Evolutionary conservation across 2,797 vertebrate species (phyloP), one percentile per base, ranked within the genome.

Genomic region (Sphaeramia orbicularis): DNA sequence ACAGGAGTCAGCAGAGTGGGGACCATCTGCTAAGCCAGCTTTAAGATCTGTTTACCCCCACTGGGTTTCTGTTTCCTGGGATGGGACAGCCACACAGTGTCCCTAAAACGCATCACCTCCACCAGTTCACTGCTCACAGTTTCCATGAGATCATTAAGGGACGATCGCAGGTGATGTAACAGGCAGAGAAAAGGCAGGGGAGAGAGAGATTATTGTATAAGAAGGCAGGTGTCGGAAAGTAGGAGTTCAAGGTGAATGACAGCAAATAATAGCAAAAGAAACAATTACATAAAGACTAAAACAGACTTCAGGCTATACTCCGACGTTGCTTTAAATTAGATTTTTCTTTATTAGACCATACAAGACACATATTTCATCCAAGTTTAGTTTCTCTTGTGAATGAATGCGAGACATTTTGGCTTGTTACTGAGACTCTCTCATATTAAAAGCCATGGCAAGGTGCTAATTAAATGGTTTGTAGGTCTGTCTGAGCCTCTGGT

Each of bases 11-110:
- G 88, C 85, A 85, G 81, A 70, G 69, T 78, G 59, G 78, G 77
- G 78, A 87, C 86, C 89, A 84, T 92, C 89, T 92, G 92, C 77
- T 89, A 80, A 84, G 86, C 71, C 78, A 74, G 76, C 75, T 83
- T 85, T 90, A 68, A 86, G 89, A 92, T 93, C 90, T 36, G 62
- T 91, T 91, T 91, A 87, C 80, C 76, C 83, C 83, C 75, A 41
- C 71, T 69, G 81, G 86, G 89, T 82, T 90, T 91, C 76, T 78
- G 85, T 92, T 93, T 91, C 88, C 85, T 81, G 75, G 83, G 80
- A 84, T 67, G 78, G 76, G 85, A 83, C 21, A 16, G 72, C 76
- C 71, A 54, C 63, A 61, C 58, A 58, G 70, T 81, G 83, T 87
- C 86, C 86, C 83, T 57, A 82, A 88, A 90, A 83, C 64, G 53